These are phyloP conservation scores for Irena cyanogastra DNA, from an alignment of 2,113 vertebrate genomes.

Conservation along the genomic window DNA sequence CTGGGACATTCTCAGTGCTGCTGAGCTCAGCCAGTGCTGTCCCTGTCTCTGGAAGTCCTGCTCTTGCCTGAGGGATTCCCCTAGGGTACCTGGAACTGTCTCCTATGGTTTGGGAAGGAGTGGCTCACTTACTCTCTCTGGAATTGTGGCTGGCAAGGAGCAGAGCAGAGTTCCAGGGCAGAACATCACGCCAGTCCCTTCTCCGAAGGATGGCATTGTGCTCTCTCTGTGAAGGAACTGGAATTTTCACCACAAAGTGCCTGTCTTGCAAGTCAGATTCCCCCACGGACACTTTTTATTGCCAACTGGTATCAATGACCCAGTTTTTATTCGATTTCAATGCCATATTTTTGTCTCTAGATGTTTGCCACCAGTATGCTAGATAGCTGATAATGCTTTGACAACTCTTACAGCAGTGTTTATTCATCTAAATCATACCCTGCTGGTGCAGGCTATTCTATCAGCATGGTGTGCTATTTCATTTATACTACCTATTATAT, in stretches of 20 bases:
- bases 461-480: neutral
- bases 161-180: neutral
- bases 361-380: neutral
- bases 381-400: neutral
- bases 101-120: neutral
- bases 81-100: neutral
- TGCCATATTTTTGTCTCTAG: neutral
- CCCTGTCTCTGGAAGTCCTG: neutral
- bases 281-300: neutral
- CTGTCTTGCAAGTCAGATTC: neutral
- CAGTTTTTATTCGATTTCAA: neutral
- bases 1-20: neutral
- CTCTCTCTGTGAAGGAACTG: neutral
- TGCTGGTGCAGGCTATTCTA: neutral
- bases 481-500: neutral
- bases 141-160: neutral
- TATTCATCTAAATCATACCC: neutral
- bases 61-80: neutral
- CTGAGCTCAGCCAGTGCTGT: neutral
- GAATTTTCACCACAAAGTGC: neutral
- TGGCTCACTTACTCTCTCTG: neutral
- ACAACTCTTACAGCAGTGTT: neutral
- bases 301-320: neutral
- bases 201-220: neutral
- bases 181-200: accelerated